Evolutionary conservation across 1,140 invertebrate species (phyloP), one percentile per base, ranked within the genome.

Genomic region (Gyrodactylus bullatarudis): DNA sequence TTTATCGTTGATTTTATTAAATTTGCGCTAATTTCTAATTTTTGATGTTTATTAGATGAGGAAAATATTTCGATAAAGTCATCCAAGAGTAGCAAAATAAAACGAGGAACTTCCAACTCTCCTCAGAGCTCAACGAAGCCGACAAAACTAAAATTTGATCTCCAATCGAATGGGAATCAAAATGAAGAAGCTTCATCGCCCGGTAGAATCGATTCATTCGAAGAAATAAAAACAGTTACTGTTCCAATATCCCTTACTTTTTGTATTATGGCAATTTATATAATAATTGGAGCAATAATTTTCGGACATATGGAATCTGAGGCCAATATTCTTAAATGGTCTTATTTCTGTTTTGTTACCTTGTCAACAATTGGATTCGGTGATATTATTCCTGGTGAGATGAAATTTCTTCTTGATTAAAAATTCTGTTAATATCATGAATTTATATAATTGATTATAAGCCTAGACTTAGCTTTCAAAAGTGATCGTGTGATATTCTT

Each of bases 321-420:
- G 1, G 1, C 21, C 1, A 23, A 71, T 71, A 23, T 23, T 24
- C 70, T 71, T 16, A 71, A 71, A 71, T 71, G 70, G 23, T 87
- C 88, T 71, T 95, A 91, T 80, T 95, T 94, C 79, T 93, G 90
- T 78, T 94, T 92, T 82, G 89, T 91, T 23, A 90, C 85, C 0
- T 79, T 85, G 26, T 81, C 82, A 27, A 84, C 84, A 73, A 90
- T 93, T 76, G 91, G 92, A 0, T 89, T 96, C 77, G 92, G 92
- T 0, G 92, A 96, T 80, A 89, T 93, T 78, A 89, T 94, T 0
- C 91, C 91, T 0, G 91, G 91, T 71, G 21, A 2, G 70, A 23
- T 24, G n/a, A 8, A 54, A 54, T 68, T 68, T 1, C 1, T n/a
- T n/a, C n/a, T n/a, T n/a, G n/a, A n/a, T n/a, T n/a, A n/a, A n/a